Percentiles rank a stretch among this genome's conserved stretches.
phyloP scores from a whole-genome alignment of 2,888 invertebrate genomes.

The Drosophila neonasuta region DNA sequence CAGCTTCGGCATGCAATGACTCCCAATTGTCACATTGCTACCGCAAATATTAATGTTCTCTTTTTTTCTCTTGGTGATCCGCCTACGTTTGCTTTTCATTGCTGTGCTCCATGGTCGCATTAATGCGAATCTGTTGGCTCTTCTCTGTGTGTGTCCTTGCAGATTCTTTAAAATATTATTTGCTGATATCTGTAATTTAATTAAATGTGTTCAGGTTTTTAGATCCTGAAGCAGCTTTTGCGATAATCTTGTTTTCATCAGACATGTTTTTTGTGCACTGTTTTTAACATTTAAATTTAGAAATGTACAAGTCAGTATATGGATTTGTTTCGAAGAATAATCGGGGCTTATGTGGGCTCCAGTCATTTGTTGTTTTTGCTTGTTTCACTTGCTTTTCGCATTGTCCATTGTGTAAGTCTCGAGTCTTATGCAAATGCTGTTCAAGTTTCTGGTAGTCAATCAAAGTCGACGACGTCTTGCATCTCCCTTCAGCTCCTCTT shows the following conservation, averaged over 20 bases:
- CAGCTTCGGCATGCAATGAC: slow-evolving; percentile 1
- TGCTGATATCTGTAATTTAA: slow-evolving; percentile 17
- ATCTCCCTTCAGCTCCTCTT: slow-evolving; percentile 4
- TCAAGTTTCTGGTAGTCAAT: slow-evolving; percentile 54
- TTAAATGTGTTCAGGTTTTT: slow-evolving; percentile 14
- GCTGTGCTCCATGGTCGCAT: slow-evolving; percentile 8
- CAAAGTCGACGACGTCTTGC: slow-evolving; percentile 51
- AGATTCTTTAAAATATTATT: slow-evolving; percentile 7
- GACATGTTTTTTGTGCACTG: slow-evolving; percentile 3
- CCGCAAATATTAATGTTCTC: slow-evolving; percentile 10
- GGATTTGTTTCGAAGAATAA: slow-evolving; percentile 13
- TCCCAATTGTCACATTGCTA: slow-evolving; percentile 14
- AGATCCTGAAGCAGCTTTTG: neutral
- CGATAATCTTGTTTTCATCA: slow-evolving; percentile 24
- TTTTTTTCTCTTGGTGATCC: neutral
- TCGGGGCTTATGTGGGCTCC: slow-evolving; percentile 3
- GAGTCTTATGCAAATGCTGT: slow-evolving; percentile 65
- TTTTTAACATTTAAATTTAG: slow-evolving; percentile 13
- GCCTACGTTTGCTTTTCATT: slow-evolving; percentile 2
- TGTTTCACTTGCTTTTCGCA: slow-evolving; percentile 13
- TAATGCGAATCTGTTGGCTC: neutral
- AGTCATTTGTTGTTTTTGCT: slow-evolving; percentile 19
- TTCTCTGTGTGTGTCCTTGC: neutral
- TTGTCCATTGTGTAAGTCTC: slow-evolving; percentile 46
- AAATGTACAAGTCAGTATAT: slow-evolving; percentile 2